Evolutionary conservation across 1,140 invertebrate genomes (phyloP).

Genomic region (Ruditapes philippinarum): DNA sequence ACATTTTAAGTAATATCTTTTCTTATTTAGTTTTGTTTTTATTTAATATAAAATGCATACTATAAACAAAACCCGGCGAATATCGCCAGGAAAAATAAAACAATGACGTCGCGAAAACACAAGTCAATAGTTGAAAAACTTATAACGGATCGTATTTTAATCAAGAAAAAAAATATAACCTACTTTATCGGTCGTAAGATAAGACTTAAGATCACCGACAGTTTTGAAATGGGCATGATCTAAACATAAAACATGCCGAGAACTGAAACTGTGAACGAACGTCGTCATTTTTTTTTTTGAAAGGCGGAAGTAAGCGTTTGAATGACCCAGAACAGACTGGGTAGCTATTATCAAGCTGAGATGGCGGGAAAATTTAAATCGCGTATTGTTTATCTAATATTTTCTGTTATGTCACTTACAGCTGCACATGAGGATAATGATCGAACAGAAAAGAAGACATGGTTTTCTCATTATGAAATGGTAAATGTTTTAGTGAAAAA

Average conservation of each 20-base stretch:
- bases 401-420: background rate
- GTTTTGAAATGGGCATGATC: slow-evolving; percentile 23
- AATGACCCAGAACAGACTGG: background rate
- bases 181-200: slow-evolving; percentile 15
- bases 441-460: no score
- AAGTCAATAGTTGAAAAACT: background rate
- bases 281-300: slow-evolving; percentile 23
- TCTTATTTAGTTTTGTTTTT: no score
- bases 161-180: no score
- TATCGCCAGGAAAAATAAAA: background rate
- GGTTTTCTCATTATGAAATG: slow-evolving; percentile 4
- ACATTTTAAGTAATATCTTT: no score
- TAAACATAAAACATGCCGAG: slow-evolving; percentile 40
- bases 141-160: no score
- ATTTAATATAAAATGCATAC: no score
- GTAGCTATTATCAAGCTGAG: background rate
- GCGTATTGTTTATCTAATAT: background rate
- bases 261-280: slow-evolving; percentile 59
- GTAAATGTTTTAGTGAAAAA: background rate
- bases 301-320: slow-evolving; percentile 23
- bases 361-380: slow-evolving; percentile 51
- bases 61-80: no score
- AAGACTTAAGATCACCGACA: slow-evolving; percentile 20
- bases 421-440: no score
- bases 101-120: background rate